Conservation (phyloP, 2,888 invertebrate genomes). For the Hypselothyrea guttata region DNA sequence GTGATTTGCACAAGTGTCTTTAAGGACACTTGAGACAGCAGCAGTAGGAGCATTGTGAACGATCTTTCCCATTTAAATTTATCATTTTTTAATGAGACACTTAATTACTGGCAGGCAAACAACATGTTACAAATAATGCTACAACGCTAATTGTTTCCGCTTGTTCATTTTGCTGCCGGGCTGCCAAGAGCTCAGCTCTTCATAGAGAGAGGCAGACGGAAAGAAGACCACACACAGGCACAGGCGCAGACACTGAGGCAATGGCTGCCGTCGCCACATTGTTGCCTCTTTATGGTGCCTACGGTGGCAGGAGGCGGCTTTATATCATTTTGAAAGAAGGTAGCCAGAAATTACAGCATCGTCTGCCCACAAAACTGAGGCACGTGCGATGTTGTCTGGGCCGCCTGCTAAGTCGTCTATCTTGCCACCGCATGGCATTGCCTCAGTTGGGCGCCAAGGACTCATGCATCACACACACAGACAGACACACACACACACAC, state of each 20-base stretch:
- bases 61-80: slow-evolving; percentile 74
- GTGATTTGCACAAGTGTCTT: slow-evolving; percentile 22
- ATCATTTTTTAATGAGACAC: slow-evolving; percentile 77
- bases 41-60: slow-evolving; percentile 35
- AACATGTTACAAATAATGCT: slow-evolving; percentile 75
- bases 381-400: slow-evolving; percentile 51
- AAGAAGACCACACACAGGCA: slow-evolving; percentile 27
- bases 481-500: slow-evolving; percentile 45
- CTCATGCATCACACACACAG: slow-evolving; percentile 24
- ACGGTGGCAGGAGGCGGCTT: slow-evolving; percentile 34
- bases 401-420: slow-evolving; percentile 53
- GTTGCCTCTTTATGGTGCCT: slow-evolving; percentile 22
- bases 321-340: slow-evolving; percentile 62
- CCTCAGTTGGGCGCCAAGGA: slow-evolving; percentile 24
- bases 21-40: slow-evolving; percentile 43
- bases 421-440: slow-evolving; percentile 46
- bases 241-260: not conserved
- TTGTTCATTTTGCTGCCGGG: slow-evolving; percentile 64
- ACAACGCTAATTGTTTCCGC: slow-evolving; percentile 76
- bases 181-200: slow-evolving; percentile 13
- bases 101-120: slow-evolving; percentile 68
- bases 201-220: slow-evolving; percentile 12
- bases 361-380: slow-evolving; percentile 47
- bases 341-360: slow-evolving; percentile 62
- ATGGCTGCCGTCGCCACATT: slow-evolving; percentile 35